Conservation (phyloP, 2,113 vertebrate genomes). For the Ageneiosus marmoratus region DNA sequence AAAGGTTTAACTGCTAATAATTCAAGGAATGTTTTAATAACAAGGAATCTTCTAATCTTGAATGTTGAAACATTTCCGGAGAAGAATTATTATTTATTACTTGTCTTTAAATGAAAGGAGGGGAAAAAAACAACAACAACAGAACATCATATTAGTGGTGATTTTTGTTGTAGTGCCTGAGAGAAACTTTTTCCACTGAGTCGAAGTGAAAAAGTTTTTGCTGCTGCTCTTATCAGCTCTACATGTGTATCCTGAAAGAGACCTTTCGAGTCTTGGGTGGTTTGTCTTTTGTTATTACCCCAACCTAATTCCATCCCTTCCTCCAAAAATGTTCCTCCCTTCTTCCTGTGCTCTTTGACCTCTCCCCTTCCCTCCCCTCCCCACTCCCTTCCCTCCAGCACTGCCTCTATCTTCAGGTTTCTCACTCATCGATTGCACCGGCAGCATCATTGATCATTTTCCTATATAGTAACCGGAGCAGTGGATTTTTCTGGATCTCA, state of each 20-base stretch:
- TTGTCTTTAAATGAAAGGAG: neutral
- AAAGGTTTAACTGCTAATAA: neutral
- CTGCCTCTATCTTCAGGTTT: constrained; percentile 64
- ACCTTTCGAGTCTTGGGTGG: constrained; percentile 67
- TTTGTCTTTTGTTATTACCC: constrained; percentile 63
- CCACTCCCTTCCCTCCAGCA: constrained; percentile 58
- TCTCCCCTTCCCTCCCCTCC: constrained; percentile 69
- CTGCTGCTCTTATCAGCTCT: constrained; percentile 4
- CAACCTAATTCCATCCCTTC: constrained; percentile 72
- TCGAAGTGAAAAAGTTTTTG: neutral
- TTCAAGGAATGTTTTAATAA: neutral
- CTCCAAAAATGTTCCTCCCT: constrained; percentile 77
- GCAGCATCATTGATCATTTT: constrained; percentile 83
- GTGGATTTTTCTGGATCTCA: constrained; percentile 63
- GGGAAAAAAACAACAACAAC: neutral
- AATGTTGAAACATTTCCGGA: neutral
- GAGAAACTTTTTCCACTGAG: no score
- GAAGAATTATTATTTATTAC: neutral
- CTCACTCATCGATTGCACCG: constrained; percentile 62
- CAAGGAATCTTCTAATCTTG: neutral
- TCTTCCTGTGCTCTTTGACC: constrained; percentile 80
- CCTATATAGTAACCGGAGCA: constrained; percentile 75
- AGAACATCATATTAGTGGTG: no score
- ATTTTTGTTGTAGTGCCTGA: no score
- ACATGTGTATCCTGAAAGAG: constrained; percentile 56